phyloP scores from a whole-genome alignment of 2,888 invertebrate species.

The Heteromurus nitidus region DNA sequence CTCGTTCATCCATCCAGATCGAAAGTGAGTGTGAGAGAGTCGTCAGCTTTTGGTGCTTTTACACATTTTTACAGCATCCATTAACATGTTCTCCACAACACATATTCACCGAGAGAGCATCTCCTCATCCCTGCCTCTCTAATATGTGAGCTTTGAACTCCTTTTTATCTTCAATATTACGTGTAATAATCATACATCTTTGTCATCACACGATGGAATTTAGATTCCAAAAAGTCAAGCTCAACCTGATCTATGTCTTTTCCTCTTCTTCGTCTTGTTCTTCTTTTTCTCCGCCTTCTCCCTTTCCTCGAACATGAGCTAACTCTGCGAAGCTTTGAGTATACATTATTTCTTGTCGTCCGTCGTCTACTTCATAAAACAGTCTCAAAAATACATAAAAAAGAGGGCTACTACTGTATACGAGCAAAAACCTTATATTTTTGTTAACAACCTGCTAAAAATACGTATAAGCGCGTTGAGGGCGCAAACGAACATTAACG shows the following conservation, averaged over 20 bases:
- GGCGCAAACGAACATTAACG: constrained; percentile 56
- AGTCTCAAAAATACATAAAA: constrained; percentile 25
- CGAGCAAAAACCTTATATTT: not conserved
- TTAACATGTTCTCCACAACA: constrained; percentile 11
- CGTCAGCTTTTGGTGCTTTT: not conserved
- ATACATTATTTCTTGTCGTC: constrained; percentile 19
- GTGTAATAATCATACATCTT: constrained; percentile 68
- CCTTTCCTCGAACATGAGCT: too few species aligned
- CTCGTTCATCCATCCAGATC: constrained; percentile 59
- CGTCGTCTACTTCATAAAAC: constrained; percentile 53
- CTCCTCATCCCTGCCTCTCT: not conserved
- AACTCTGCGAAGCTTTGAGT: too few species aligned
- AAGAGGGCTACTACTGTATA: too few species aligned
- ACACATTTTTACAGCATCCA: constrained; percentile 26
- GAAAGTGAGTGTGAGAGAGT: constrained; percentile 38
- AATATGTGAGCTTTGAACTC: constrained; percentile 66
- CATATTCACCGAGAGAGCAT: not conserved
- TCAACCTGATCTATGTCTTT: constrained; percentile 67
- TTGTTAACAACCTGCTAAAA: constrained; percentile 45
- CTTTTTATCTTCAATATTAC: constrained; percentile 67
- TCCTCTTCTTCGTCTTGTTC: constrained; percentile 51
- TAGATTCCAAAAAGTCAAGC: constrained; percentile 67
- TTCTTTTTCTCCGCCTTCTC: constrained; percentile 29
- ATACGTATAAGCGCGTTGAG: not conserved
- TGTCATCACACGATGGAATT: constrained; percentile 68